These are phyloP conservation scores for Monochamus alternatus DNA, from an alignment of 2,888 invertebrate genomes.

Conservation along the genomic window DNA sequence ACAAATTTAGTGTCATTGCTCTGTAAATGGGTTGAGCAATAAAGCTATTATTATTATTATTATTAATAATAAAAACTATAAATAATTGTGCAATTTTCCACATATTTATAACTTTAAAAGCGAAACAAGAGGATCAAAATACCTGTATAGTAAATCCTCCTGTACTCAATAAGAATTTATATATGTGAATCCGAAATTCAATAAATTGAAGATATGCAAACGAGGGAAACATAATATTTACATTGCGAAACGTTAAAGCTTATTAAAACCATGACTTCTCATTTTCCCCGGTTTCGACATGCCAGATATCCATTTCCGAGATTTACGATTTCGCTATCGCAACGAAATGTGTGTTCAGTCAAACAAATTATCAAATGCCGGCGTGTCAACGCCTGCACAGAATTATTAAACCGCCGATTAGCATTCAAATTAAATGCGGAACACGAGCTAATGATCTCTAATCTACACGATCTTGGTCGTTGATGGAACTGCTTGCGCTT, in stretches of 20 bases:
- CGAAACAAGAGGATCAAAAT: no score
- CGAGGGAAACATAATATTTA: neutral
- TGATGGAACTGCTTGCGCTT: neutral
- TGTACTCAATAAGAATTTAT: no score
- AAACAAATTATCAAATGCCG: conserved; percentile 4
- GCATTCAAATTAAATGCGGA: conserved; percentile 26
- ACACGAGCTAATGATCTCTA: conserved; percentile 14
- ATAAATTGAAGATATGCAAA: no score
- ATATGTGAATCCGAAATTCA: no score
- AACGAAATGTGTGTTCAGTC: conserved; percentile 6
- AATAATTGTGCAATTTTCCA: no score
- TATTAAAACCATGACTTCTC: conserved; percentile 13
- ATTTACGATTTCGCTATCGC: conserved; percentile 6
- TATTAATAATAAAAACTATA: no score
- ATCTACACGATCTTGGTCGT: conserved; percentile 1
- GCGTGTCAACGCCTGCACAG: neutral
- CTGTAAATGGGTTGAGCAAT: no score
- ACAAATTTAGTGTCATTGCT: no score
- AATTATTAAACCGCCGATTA: neutral
- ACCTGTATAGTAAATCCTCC: no score
- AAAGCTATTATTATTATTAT: no score
- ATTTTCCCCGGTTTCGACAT: neutral
- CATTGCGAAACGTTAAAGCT: conserved; percentile 7
- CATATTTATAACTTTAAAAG: no score
- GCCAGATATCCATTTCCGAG: conserved; percentile 6